A percentile compares a stretch with the other conserved stretches of the same genome.
These are phyloP conservation scores for Lycocerus yunnanus DNA, from an alignment of 2,888 invertebrate genomes.

Conservation along the genomic window DNA sequence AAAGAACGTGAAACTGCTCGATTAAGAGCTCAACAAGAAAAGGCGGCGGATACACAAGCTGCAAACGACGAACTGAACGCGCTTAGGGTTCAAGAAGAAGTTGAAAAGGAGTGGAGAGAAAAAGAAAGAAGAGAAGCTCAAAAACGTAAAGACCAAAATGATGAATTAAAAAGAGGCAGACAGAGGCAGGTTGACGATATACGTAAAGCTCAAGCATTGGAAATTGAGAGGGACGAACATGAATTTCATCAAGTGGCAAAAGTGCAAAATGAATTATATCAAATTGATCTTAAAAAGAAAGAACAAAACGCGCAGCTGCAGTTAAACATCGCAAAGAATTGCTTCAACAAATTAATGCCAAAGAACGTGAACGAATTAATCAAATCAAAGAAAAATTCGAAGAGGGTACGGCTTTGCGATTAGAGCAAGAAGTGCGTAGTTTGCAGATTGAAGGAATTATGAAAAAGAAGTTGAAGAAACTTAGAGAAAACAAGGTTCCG, in stretches of 20 bases:
- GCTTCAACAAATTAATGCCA: conserved; percentile 72
- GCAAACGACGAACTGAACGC: conserved; percentile 59
- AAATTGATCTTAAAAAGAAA: conserved; percentile 53
- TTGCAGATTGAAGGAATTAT: conserved; percentile 58
- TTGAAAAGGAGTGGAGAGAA: conserved; percentile 71
- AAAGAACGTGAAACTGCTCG: conserved; percentile 67
- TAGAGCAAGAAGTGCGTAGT: conserved; percentile 64
- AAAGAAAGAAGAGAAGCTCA: conserved; percentile 66
- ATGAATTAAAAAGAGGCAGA: conserved; percentile 55
- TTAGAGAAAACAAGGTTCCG: conserved; percentile 53
- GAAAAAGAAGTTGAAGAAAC: conserved; percentile 61
- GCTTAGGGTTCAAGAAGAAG: conserved; percentile 60
- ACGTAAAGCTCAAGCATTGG: conserved; percentile 67
- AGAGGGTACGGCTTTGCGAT: conserved; percentile 67
- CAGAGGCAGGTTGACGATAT: conserved; percentile 58
- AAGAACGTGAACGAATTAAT: conserved; percentile 67
- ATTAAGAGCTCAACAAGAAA: conserved; percentile 58
- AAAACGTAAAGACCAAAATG: conserved; percentile 60
- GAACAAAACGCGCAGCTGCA: conserved; percentile 53
- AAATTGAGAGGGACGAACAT: conserved; percentile 65
- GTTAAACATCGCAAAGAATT: conserved; percentile 66
- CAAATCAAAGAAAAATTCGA: conserved; percentile 66
- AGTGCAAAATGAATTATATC: conserved; percentile 54
- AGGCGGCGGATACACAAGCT: conserved; percentile 59
- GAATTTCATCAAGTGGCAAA: conserved; percentile 55